Evolutionary conservation across 2,797 vertebrate genomes (phyloP).

Genomic region (Acanthornis magna): DNA sequence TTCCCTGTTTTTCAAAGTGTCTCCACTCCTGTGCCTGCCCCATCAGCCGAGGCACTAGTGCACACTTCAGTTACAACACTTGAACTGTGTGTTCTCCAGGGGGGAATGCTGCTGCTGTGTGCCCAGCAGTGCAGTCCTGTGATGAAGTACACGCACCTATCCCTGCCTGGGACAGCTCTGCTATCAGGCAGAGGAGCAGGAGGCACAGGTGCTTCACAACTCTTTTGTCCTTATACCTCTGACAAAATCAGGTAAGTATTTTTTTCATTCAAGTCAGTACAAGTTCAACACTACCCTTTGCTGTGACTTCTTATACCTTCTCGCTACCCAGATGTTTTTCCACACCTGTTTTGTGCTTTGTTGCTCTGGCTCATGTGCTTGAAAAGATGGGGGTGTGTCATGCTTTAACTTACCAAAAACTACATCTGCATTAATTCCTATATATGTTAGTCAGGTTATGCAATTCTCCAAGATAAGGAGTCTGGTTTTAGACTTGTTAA

Average conservation of each 20-base stretch:
- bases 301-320: neutral
- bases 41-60: neutral
- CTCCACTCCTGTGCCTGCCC: neutral
- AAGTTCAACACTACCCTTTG: rapidly evolving
- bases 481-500: neutral
- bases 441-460: neutral
- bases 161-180: neutral
- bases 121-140: rapidly evolving
- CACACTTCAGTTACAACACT: rapidly evolving
- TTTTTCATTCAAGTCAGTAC: neutral
- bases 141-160: too few relatives aligned
- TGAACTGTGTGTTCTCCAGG: too few relatives aligned
- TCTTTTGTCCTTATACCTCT: neutral
- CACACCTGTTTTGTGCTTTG: neutral
- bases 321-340: neutral
- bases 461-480: neutral
- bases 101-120: rapidly evolving
- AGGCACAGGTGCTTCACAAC: neutral
- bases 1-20: rapidly evolving
- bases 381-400: too few relatives aligned
- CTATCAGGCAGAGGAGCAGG: rapidly evolving
- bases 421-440: neutral
- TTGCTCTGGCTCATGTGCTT: neutral
- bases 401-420: neutral
- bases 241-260: neutral